Conservation (phyloP, 2,797 vertebrate species). For the Cygnus olor region DNA sequence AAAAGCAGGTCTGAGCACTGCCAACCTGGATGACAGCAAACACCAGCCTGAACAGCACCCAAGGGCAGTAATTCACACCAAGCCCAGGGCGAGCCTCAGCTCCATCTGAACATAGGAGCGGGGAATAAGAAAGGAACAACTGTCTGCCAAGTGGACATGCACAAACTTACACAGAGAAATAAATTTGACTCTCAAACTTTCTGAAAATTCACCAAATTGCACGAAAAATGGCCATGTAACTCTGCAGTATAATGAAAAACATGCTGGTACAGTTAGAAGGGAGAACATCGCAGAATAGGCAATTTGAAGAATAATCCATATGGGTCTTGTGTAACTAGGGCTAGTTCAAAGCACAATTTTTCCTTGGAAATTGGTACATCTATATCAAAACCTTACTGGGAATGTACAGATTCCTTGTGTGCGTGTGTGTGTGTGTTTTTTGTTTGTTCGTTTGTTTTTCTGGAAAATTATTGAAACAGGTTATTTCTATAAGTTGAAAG, state of each 20-base stretch:
- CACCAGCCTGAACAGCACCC: neutral
- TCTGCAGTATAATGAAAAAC: neutral
- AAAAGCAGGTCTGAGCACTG: neutral
- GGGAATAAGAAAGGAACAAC: neutral
- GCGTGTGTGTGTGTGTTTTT: too few relatives aligned
- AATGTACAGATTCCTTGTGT: neutral
- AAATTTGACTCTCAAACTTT: neutral
- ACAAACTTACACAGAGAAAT: neutral
- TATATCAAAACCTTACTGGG: neutral
- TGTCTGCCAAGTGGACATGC: neutral
- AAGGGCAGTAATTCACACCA: neutral
- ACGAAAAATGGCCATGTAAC: neutral
- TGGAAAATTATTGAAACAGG: neutral
- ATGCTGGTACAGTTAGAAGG: neutral
- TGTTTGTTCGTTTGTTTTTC: neutral
- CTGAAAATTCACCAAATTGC: neutral
- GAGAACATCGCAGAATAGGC: neutral
- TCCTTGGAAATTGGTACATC: neutral
- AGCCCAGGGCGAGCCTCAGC: accelerated
- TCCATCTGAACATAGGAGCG: neutral
- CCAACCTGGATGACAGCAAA: neutral
- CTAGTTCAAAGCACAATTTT: neutral
- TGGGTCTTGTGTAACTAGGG: neutral
- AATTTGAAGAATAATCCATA: neutral
- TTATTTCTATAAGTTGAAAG: neutral